phyloP scores from a whole-genome alignment of 2,113 vertebrate species.

The Mugil cephalus region DNA sequence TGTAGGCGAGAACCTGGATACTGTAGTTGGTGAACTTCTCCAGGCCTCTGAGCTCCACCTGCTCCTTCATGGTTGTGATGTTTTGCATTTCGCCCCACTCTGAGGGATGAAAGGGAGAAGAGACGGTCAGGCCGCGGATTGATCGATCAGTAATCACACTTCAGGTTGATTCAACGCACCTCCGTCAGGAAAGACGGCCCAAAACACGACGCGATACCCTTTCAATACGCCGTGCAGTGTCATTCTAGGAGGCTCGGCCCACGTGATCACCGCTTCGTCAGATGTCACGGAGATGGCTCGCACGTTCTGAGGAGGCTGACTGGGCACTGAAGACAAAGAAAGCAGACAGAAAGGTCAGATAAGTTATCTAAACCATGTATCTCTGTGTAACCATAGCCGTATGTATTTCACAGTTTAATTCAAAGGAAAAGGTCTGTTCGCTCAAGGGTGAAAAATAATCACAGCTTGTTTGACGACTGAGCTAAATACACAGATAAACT shows the following conservation, averaged over 20 bases:
- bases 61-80: constrained; percentile 93
- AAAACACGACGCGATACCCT: constrained; percentile 97
- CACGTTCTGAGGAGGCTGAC: constrained; percentile 96
- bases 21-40: constrained; percentile 99
- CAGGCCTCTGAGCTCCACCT: constrained; percentile 93
- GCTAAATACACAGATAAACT: background rate
- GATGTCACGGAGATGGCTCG: constrained; percentile 96
- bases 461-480: background rate
- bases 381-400: background rate
- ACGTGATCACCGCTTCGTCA: constrained; percentile 94
- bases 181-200: constrained; percentile 86
- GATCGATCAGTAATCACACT: background rate
- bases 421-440: constrained; percentile 1
- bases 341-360: constrained; percentile 42
- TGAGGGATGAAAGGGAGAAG: constrained; percentile 54
- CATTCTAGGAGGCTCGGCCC: constrained; percentile 94
- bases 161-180: constrained; percentile 50
- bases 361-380: constrained; percentile 6
- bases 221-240: constrained; percentile 96
- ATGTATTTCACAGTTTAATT: constrained; percentile 3
- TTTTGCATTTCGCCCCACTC: constrained; percentile 99
- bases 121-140: constrained; percentile 4
- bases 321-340: constrained; percentile 88
- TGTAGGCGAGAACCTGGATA: constrained; percentile 96
- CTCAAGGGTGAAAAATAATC: constrained; percentile 10